Base-by-base conservation (phyloP, 2,797 vertebrate genomes). In the Hemitrygon akajei region DNA sequence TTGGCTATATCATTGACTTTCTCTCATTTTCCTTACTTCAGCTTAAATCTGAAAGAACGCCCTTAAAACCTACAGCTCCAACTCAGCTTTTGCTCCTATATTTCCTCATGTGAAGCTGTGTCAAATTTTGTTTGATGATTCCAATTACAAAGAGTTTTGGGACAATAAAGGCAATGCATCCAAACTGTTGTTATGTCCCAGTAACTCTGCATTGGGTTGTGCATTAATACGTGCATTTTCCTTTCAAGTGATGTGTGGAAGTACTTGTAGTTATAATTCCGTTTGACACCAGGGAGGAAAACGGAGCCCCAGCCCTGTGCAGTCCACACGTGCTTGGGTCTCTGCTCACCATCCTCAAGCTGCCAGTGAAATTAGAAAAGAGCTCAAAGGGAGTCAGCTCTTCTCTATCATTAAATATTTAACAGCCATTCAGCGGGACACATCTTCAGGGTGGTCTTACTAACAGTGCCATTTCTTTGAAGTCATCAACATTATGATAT, bases 391-490 rank as follows among this genome's bases (percentile, higher is more conserved):
- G 60, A 89, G n/a, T 69, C 63, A 37, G 82, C 56, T 86, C 82
- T 60, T 86, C 82, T n/a, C 82, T 11, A 6, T 86, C 82, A 60
- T 86, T 86, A 86, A 86, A 60, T 60, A 86, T 86, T 89, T 66
- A 69, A 69, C 63, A 11, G 60, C 60, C 30, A n/a, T 89, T 66
- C 86, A 89, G 63, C n/a, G 69, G 86, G 63, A 47, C 71, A 93
- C 71, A 75, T 75, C 87, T 91, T 93, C 69, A 6, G 66, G 91
- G 91, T 75, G 37, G 12, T 76, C 40, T 16, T 76, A 25, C 37
- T 18, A 89, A 93, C 91, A 30, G 71, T 18, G 40, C 71, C 69
- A 75, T 76, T 75, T 56, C 91, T 93, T 75, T 75, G 60, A 91
- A 71, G 71, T 76, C 91, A 75, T 40, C 91, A 58, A 75, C 47